These are phyloP conservation scores for Gymnobelideus leadbeateri DNA, from an alignment of 2,113 vertebrate genomes.

Conservation along the genomic window DNA sequence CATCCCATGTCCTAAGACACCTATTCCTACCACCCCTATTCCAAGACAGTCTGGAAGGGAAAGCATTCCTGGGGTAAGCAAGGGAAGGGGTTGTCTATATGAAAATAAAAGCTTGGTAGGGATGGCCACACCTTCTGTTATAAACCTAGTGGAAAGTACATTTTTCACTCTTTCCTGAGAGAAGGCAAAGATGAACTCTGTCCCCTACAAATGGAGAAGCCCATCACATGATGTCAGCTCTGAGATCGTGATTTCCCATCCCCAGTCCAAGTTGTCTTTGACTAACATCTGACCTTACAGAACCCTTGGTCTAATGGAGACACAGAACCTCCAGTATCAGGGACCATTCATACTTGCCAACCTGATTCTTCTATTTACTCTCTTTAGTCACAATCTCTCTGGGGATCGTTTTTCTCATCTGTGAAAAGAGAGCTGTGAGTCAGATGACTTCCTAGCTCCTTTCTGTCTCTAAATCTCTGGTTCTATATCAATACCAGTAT, in stretches of 20 bases:
- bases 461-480: not conserved
- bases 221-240: not conserved
- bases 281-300: not conserved
- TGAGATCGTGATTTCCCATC: not conserved
- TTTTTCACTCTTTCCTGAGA: not conserved
- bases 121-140: not conserved
- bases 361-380: no score
- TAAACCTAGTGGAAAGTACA: not conserved
- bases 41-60: not conserved
- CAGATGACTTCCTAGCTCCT: not conserved
- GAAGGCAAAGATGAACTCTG: not conserved
- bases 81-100: not conserved
- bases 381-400: not conserved
- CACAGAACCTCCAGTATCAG: not conserved
- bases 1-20: not conserved
- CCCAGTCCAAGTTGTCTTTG: not conserved
- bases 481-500: not conserved
- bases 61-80: not conserved
- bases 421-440: not conserved
- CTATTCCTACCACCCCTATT: not conserved
- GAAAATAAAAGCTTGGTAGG: not conserved
- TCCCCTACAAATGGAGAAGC: not conserved
- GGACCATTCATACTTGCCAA: not conserved
- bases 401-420: no score
- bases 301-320: not conserved